phyloP scores from a whole-genome alignment of 2,888 invertebrate genomes.

The Galerucella nymphaeae region DNA sequence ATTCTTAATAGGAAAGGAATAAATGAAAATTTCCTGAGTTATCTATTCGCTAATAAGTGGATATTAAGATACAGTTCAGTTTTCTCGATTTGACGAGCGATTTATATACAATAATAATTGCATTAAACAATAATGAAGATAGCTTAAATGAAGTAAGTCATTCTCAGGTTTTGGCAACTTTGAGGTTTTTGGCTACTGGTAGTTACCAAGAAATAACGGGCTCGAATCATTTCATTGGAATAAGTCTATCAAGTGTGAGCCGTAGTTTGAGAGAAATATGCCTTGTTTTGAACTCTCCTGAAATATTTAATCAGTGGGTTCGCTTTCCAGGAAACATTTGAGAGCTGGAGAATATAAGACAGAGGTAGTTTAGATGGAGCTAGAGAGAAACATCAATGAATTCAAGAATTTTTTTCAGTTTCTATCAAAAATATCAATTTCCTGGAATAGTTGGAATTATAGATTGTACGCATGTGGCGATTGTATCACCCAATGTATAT shows the following conservation, averaged over 20 bases:
- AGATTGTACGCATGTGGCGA: conserved; percentile 41
- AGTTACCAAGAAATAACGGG: conserved; percentile 37
- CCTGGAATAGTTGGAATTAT: conserved; percentile 32
- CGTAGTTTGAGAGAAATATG: conserved; percentile 35
- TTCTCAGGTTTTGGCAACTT: conserved; percentile 28
- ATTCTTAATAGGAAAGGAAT: too few species aligned
- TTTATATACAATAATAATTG: too few species aligned
- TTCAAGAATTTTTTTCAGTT: conserved; percentile 30
- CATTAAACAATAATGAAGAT: too few species aligned
- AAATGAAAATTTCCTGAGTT: too few species aligned
- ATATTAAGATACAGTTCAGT: too few species aligned
- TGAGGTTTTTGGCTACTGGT: conserved; percentile 33
- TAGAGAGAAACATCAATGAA: neutral
- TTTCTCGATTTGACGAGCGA: too few species aligned
- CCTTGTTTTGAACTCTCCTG: conserved; percentile 31
- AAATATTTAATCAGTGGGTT: conserved; percentile 40
- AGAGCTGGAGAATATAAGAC: conserved; percentile 27
- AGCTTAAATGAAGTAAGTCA: too few species aligned
- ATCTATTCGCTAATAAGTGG: too few species aligned
- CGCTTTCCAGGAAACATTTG: conserved; percentile 37
- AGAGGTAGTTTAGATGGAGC: neutral
- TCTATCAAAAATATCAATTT: conserved; percentile 36
- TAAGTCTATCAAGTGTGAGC: conserved; percentile 35
- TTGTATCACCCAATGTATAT: conserved; percentile 25
- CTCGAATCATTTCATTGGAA: conserved; percentile 32